A percentile compares a stretch with the other conserved stretches of the same genome.
Conservation (phyloP, 2,113 vertebrate species). For the Sialia sialis region DNA sequence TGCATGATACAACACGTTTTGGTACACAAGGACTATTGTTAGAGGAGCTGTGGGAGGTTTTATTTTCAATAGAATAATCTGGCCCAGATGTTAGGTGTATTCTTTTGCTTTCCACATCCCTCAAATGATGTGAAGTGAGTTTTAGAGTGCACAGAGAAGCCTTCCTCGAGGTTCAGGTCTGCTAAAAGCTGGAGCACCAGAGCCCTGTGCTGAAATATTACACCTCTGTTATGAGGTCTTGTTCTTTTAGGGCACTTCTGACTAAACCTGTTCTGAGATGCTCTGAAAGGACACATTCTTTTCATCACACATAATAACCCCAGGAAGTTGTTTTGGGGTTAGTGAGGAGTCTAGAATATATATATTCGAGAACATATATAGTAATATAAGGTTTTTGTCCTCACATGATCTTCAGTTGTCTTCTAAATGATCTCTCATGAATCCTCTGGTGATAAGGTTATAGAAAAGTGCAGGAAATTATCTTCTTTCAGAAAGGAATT, state of each 20-base stretch:
- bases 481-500: background rate
- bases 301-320: background rate
- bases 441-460: background rate
- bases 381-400: background rate
- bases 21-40: background rate
- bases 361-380: background rate
- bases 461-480: background rate
- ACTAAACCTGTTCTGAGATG: background rate
- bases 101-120: background rate
- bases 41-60: background rate
- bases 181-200: background rate
- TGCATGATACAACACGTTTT: fast-evolving
- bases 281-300: background rate
- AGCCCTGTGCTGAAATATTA: background rate
- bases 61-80: background rate
- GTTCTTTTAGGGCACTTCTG: background rate
- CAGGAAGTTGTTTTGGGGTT: background rate
- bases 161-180: background rate
- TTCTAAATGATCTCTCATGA: background rate
- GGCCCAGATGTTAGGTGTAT: background rate
- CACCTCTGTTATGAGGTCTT: background rate
- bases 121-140: background rate
- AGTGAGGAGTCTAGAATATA: background rate
- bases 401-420: background rate
- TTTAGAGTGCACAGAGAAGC: background rate